These are phyloP conservation scores for Platichthys flesus DNA, from an alignment of 2,113 vertebrate species.

Conservation along the genomic window DNA sequence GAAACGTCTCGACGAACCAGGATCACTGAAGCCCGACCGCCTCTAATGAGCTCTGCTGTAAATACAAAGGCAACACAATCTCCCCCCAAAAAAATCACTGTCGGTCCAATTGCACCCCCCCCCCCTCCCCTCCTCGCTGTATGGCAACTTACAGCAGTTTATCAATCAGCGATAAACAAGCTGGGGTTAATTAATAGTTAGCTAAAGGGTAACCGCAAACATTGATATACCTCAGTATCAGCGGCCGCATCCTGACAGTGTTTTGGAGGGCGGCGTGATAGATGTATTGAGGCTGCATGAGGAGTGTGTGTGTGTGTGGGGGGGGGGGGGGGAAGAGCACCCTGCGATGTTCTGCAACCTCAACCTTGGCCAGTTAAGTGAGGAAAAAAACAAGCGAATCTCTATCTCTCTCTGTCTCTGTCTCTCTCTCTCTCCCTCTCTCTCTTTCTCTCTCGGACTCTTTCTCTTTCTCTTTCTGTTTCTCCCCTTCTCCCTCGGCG, in stretches of 20 bases:
- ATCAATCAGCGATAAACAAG: slow-evolving; percentile 70
- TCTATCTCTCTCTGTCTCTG: background rate
- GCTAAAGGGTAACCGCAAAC: slow-evolving; percentile 55
- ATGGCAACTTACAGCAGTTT: slow-evolving; percentile 39
- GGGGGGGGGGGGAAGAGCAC: slow-evolving; percentile 3
- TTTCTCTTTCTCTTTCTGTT: background rate
- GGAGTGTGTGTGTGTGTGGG: background rate
- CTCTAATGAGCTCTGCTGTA: slow-evolving; percentile 7
- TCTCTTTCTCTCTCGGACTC: background rate
- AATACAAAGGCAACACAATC: slow-evolving; percentile 28
- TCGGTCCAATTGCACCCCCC: slow-evolving; percentile 18
- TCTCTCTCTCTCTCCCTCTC: background rate
- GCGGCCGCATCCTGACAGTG: slow-evolving; percentile 26
- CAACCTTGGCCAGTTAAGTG: slow-evolving; percentile 68
- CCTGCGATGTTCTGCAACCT: slow-evolving; percentile 52
- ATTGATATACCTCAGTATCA: slow-evolving; percentile 63
- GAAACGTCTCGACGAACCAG: slow-evolving; percentile 6
- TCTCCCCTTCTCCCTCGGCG: background rate
- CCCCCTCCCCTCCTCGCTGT: slow-evolving; percentile 1
- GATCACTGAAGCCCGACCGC: slow-evolving; percentile 8
- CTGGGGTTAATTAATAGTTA: slow-evolving; percentile 61
- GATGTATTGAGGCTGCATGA: slow-evolving; percentile 45
- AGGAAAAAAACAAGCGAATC: slow-evolving; percentile 54
- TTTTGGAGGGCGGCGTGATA: slow-evolving; percentile 47
- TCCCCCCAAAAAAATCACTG: slow-evolving; percentile 13